Evolutionary conservation across 2,113 vertebrate species (phyloP).

Genomic region (Nipponia nippon): DNA sequence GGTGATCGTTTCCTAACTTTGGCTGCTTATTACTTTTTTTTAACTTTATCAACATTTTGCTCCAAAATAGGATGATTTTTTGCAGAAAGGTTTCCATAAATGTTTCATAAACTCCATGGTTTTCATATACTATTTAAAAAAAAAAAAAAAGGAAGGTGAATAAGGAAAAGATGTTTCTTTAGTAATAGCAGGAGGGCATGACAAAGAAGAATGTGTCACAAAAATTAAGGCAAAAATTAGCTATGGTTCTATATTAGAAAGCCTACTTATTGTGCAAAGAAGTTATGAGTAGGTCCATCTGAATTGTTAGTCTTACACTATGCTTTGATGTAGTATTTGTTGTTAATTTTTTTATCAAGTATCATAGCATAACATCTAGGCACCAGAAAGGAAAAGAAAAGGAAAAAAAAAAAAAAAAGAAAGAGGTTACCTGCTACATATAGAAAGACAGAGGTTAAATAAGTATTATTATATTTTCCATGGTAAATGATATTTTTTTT

Average conservation of each 20-base stretch:
- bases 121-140: background rate
- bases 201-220: background rate
- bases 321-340: background rate
- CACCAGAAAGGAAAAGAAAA: fast-evolving
- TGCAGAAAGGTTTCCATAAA: background rate
- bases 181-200: fast-evolving
- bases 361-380: background rate
- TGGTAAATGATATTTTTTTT: background rate
- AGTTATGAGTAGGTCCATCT: background rate
- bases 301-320: background rate
- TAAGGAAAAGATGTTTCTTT: background rate
- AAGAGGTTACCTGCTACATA: background rate
- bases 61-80: background rate
- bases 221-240: background rate
- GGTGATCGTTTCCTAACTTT: background rate
- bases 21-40: background rate
- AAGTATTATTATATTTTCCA: background rate
- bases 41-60: background rate
- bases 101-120: background rate
- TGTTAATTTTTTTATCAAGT: background rate
- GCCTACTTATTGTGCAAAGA: background rate
- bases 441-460: background rate
- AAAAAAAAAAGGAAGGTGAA: fast-evolving
- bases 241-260: background rate
- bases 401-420: no score